These are phyloP conservation scores for Zaprionus tsacasi DNA, from an alignment of 1,140 invertebrate species.

Conservation along the genomic window DNA sequence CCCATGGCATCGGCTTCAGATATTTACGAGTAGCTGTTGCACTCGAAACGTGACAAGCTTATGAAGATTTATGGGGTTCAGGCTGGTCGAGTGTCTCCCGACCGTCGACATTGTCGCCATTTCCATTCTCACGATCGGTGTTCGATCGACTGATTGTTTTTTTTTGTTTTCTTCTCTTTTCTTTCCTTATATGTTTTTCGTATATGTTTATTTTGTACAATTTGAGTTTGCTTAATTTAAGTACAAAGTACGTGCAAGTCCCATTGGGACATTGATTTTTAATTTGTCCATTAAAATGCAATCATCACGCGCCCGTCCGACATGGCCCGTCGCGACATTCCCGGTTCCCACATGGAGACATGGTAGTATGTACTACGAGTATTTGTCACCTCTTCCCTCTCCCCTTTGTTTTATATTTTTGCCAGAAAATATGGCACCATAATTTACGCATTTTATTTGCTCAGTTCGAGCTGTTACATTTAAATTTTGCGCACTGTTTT, in stretches of 20 bases:
- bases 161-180: slow-evolving; percentile 49
- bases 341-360: slow-evolving; percentile 9
- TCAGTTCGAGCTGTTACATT: slow-evolving; percentile 47
- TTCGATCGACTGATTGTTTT: slow-evolving; percentile 74
- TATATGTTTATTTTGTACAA: slow-evolving; percentile 38
- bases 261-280: slow-evolving; percentile 73
- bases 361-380: neutral
- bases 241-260: slow-evolving; percentile 73
- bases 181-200: neutral
- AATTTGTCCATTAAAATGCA: slow-evolving; percentile 81
- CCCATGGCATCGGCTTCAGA: slow-evolving; percentile 45
- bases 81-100: slow-evolving; percentile 37
- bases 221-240: slow-evolving; percentile 72
- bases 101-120: slow-evolving; percentile 72
- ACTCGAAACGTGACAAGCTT: slow-evolving; percentile 83
- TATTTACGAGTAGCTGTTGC: slow-evolving; percentile 82
- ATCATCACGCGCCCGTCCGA: slow-evolving; percentile 66
- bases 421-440: slow-evolving; percentile 63
- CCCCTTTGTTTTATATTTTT: slow-evolving; percentile 50
- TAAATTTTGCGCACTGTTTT: slow-evolving; percentile 40
- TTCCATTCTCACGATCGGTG: slow-evolving; percentile 81
- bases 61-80: slow-evolving; percentile 82
- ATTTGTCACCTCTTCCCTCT: neutral
- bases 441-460: slow-evolving; percentile 65
- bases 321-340: slow-evolving; percentile 27